Percentiles rank a stretch among this genome's conserved stretches.
phyloP scores from a whole-genome alignment of 2,888 invertebrate species.

The Scrobipalpa atriplicella region DNA sequence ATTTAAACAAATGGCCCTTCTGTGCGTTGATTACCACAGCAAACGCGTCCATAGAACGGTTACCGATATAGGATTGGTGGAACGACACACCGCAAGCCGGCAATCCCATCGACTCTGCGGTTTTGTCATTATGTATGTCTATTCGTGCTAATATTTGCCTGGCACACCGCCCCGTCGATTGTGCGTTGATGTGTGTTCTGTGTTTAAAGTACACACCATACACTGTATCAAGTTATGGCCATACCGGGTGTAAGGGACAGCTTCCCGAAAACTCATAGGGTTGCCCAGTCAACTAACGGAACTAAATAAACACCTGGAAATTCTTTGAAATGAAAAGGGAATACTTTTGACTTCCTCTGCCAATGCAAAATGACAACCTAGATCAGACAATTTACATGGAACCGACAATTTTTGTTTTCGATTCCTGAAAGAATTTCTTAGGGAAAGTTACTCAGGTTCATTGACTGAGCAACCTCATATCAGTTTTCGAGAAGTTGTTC shows the following conservation, averaged over 20 bases:
- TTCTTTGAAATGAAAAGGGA: too few relatives aligned
- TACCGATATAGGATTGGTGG: constrained; percentile 41
- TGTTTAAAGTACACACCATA: neutral
- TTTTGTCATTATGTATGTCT: constrained; percentile 72
- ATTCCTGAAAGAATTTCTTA: too few relatives aligned
- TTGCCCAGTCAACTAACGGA: too few relatives aligned
- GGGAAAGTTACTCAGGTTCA: too few relatives aligned
- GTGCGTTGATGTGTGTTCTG: constrained; percentile 17
- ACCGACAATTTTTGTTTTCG: too few relatives aligned
- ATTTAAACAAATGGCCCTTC: neutral
- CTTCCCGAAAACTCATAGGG: too few relatives aligned
- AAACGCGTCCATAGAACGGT: constrained; percentile 17
- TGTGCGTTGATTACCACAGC: constrained; percentile 1
- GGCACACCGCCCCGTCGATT: constrained; percentile 54
- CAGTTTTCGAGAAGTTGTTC: too few relatives aligned
- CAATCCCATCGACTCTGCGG: constrained; percentile 70
- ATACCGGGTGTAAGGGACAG: neutral
- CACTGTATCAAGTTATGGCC: neutral
- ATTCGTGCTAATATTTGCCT: constrained; percentile 65
- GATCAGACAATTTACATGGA: too few relatives aligned
- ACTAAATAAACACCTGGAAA: too few relatives aligned
- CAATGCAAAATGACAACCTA: too few relatives aligned
- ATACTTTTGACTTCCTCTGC: too few relatives aligned
- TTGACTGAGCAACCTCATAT: too few relatives aligned
- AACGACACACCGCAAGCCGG: constrained; percentile 56